Evolutionary conservation across 2,797 vertebrate species (phyloP).

Genomic region (Erithacus rubecula): DNA sequence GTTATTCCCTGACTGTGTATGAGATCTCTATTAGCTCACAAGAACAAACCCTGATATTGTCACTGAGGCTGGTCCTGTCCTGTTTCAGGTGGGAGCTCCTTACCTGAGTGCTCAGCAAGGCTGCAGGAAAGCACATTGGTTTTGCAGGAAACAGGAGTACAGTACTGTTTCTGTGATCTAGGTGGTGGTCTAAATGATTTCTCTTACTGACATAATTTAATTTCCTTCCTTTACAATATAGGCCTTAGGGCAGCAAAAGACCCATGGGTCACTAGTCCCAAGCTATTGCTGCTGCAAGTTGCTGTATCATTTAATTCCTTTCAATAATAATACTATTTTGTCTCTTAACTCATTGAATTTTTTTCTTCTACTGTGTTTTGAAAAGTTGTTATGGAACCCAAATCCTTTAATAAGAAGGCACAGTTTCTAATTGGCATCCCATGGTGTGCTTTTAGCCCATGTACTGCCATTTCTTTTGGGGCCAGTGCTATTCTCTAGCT

Average conservation of each 20-base stretch:
- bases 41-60: background rate
- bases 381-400: background rate
- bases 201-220: background rate
- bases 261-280: background rate
- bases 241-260: background rate
- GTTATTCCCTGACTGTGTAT: background rate
- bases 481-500: background rate
- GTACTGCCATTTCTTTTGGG: background rate
- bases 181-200: background rate
- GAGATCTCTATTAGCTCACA: background rate
- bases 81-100: background rate
- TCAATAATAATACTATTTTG: background rate
- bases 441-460: background rate
- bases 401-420: background rate
- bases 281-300: background rate
- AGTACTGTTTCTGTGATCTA: background rate
- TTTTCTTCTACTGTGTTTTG: background rate
- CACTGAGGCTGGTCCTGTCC: background rate
- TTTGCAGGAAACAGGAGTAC: background rate
- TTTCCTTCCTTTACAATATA: background rate
- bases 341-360: background rate
- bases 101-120: background rate
- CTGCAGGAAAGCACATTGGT: background rate
- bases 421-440: background rate
- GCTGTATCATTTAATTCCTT: background rate